phyloP scores from a whole-genome alignment of 2,888 invertebrate genomes.

The Pharmacophagus antenor region DNA sequence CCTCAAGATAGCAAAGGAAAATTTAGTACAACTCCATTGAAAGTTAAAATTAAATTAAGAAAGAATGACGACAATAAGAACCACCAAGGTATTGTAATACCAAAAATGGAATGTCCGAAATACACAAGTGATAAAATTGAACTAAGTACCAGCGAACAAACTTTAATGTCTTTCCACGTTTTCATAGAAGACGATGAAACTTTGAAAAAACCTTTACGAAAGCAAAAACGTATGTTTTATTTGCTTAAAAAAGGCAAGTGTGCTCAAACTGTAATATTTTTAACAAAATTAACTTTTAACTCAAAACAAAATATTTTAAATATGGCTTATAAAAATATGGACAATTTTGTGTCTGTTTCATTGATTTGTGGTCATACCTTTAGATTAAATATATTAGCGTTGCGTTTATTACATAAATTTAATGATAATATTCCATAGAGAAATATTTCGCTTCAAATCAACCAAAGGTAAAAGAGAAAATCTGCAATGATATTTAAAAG shows the following conservation, averaged over 20 bases:
- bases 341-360: too few species aligned
- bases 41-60: conserved; percentile 60
- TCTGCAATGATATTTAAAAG: too few species aligned
- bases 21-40: conserved; percentile 47
- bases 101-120: conserved; percentile 40
- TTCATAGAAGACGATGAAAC: conserved; percentile 51
- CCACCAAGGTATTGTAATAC: conserved; percentile 44
- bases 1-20: conserved; percentile 44
- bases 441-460: too few species aligned
- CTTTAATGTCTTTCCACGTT: conserved; percentile 66
- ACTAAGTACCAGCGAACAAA: conserved; percentile 61
- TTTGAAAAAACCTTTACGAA: conserved; percentile 43
- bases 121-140: conserved; percentile 46
- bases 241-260: conserved; percentile 44
- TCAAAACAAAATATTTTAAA: too few species aligned
- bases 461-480: too few species aligned
- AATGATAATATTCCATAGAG: too few species aligned
- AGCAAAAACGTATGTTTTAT: conserved; percentile 48
- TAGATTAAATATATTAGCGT: too few species aligned
- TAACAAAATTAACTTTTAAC: too few species aligned
- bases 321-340: too few species aligned
- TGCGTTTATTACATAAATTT: too few species aligned
- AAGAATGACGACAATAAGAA: conserved; percentile 48
- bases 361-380: too few species aligned
- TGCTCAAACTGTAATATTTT: neutral